phyloP scores from a whole-genome alignment of 2,888 invertebrate species.

The Torymus texanus region DNA sequence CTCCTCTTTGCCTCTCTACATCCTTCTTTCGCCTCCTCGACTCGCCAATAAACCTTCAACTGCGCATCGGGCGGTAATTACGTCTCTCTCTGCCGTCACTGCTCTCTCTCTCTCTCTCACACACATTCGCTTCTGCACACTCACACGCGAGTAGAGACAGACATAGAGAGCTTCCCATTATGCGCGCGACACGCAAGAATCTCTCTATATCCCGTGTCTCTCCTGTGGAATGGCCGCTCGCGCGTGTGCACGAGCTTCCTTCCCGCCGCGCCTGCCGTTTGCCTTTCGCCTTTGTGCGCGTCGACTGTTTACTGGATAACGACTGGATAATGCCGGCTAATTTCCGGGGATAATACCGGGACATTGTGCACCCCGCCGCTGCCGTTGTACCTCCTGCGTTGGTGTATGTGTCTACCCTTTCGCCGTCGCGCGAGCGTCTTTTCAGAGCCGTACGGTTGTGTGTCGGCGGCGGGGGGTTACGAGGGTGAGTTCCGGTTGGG shows the following conservation, averaged over 20 bases:
- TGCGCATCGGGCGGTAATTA: not conserved
- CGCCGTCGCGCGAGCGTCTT: not conserved
- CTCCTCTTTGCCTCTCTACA: too few species aligned
- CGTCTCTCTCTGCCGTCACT: not conserved
- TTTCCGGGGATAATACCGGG: slow-evolving; percentile 56
- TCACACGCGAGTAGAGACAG: not conserved
- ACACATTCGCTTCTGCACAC: too few species aligned
- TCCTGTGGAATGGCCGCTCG: not conserved
- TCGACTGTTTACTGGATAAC: slow-evolving; percentile 57
- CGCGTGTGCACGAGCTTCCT: not conserved
- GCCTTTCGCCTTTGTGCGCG: slow-evolving; percentile 39
- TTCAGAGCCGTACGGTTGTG: too few species aligned
- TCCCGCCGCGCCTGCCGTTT: slow-evolving; percentile 13
- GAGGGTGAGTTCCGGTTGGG: not conserved
- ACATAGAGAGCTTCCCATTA: not conserved
- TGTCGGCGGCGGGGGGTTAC: too few species aligned
- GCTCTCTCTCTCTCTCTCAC: too few species aligned
- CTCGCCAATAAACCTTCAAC: not conserved
- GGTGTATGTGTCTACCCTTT: not conserved
- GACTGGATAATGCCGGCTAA: slow-evolving; percentile 57
- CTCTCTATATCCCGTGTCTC: not conserved
- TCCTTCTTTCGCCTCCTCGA: not conserved
- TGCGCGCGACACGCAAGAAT: slow-evolving; percentile 25
- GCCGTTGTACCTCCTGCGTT: not conserved
- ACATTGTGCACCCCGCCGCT: slow-evolving; percentile 48